These are phyloP conservation scores for Percopsis transmontana DNA, from an alignment of 2,113 vertebrate genomes.

Conservation along the genomic window DNA sequence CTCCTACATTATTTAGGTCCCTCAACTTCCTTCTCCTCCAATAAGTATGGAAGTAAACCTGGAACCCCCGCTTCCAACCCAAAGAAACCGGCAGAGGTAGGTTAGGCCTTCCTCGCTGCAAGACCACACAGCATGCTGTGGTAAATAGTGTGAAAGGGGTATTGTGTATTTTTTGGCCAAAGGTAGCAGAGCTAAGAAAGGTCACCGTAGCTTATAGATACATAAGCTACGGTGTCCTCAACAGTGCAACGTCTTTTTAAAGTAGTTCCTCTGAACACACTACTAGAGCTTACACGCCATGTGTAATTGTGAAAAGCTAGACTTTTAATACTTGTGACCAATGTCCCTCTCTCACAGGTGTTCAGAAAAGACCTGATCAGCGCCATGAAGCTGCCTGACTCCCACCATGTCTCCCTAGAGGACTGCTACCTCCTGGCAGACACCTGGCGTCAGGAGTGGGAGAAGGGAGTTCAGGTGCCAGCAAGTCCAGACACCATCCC, in stretches of 20 bases:
- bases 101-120: slow-evolving; percentile 7
- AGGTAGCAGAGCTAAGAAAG: no score
- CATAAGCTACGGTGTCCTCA: no score
- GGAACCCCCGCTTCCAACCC: slow-evolving; percentile 85
- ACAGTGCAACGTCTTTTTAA: not conserved
- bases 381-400: slow-evolving; percentile 98
- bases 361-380: slow-evolving; percentile 99
- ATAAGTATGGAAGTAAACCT: slow-evolving; percentile 87
- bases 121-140: not conserved
- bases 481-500: slow-evolving; percentile 91
- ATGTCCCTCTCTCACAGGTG: slow-evolving; percentile 76
- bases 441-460: slow-evolving; percentile 98
- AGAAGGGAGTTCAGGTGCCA: slow-evolving; percentile 96
- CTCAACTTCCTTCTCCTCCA: slow-evolving; percentile 91
- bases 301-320: no score
- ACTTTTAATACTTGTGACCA: not conserved
- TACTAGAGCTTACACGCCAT: not conserved
- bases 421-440: slow-evolving; percentile 94
- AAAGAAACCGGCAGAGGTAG: slow-evolving; percentile 95
- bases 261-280: not conserved
- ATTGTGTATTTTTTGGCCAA: no score
- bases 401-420: slow-evolving; percentile 89
- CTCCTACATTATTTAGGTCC: slow-evolving; percentile 77
- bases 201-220: no score
- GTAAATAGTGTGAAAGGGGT: not conserved